A percentile compares a stretch with the other conserved stretches of the same genome.
phyloP scores from a whole-genome alignment of 2,113 vertebrate genomes.

The Steatornis caripensis region DNA sequence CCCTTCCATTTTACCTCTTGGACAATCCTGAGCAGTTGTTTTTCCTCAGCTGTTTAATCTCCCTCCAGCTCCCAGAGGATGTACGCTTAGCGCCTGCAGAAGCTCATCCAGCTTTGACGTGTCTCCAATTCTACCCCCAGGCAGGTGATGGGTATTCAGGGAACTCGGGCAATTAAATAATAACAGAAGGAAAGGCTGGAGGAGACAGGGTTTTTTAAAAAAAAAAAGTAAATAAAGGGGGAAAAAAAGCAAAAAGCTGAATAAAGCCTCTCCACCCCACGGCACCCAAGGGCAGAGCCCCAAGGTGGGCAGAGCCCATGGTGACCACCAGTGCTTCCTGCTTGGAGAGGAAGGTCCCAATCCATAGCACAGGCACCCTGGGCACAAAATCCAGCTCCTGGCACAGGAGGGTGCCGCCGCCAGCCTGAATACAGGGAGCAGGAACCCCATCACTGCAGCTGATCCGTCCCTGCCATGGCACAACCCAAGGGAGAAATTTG shows the following conservation, averaged over 20 bases:
- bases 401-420: not conserved
- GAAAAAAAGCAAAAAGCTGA: not conserved
- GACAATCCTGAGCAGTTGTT: not conserved
- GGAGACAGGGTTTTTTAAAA: not conserved
- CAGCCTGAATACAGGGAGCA: not conserved
- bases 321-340: not conserved
- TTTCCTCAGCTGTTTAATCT: not conserved
- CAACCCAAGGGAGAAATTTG: not conserved
- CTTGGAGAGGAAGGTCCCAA: not conserved
- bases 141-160: not conserved
- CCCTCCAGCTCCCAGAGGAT: not conserved
- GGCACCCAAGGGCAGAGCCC: not conserved
- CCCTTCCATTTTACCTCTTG: not conserved
- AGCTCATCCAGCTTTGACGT: not conserved
- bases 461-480: not conserved
- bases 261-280: not conserved
- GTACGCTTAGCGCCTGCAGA: not conserved
- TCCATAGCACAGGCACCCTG: not conserved
- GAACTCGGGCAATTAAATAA: not conserved
- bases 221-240: not conserved
- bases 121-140: conserved; percentile 10
- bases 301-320: not conserved
- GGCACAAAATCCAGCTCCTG: not conserved
- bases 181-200: not conserved
- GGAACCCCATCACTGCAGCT: not conserved